Evolutionary conservation across 2,888 invertebrate genomes (phyloP), one percentile per base, ranked within the genome.

Genomic region (Ochropleura plecta): DNA sequence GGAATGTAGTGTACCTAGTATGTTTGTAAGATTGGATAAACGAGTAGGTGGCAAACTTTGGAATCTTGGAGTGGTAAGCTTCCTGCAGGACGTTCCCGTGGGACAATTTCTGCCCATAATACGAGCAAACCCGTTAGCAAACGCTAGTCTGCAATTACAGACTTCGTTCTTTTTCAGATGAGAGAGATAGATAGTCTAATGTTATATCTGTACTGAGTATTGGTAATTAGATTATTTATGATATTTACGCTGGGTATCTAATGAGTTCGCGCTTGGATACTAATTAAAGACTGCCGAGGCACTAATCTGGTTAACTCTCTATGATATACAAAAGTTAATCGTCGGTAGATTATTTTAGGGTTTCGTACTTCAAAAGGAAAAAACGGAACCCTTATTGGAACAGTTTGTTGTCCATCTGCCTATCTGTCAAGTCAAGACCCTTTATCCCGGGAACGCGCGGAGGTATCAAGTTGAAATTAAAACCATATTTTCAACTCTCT

Each of bases 281-380:
- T 82, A 82, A 78, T 68, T 67, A 82, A 78, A 68, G 57, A 78
- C 16, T 46, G 40, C 16, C 51, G 5, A 51, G 20, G 16, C 51
- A 69, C 16, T 82, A 78, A 82, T 68, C 46, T 10, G 6, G 42
- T 81, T 59, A 75, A 64, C 20, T 57, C 12, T 12, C 20, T 42
- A n/a, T 48, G 62, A 81, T 51, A 64, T 20, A 44, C 9, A 40
- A 40, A 57, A n/a, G 1, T 63, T 53, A 7, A 14, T 18, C n/a
- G 14, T 53, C 46, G 12, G 5, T 57, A 42, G 7, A 55, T 55
- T 30, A n/a, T n/a, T n/a, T n/a, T n/a, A 30, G 1, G 30, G 30
- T 30, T 30, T 3, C 30, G 30, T 30, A 30, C 30, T 3, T 30
- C 30, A 30, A 30, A 30, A 30, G 30, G 30, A 30, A 30, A n/a